Conservation (phyloP, 2,797 vertebrate genomes). For the Parambassis ranga region DNA sequence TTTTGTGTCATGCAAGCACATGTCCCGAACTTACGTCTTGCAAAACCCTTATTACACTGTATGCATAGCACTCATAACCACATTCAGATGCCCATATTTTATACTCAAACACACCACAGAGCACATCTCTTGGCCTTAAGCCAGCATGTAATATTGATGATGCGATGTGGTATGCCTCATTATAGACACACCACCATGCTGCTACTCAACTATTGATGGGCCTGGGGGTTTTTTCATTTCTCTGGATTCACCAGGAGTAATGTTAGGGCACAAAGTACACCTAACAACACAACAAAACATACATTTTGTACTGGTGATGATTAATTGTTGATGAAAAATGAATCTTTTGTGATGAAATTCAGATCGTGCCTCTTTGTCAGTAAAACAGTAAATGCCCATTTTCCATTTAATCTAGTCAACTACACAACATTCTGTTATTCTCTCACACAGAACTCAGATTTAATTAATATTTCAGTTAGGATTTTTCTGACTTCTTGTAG, state of each 20-base stretch:
- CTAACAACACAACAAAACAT: conserved; percentile 49
- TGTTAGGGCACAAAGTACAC: conserved; percentile 50
- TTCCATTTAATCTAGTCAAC: neutral
- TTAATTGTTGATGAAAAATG: conserved; percentile 8
- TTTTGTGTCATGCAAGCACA: neutral
- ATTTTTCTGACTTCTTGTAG: conserved; percentile 1
- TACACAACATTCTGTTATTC: neutral
- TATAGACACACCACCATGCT: conserved; percentile 75
- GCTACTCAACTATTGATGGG: conserved; percentile 83
- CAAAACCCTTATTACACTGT: conserved; percentile 44
- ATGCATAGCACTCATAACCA: conserved; percentile 32
- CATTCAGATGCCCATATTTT: conserved; percentile 37
- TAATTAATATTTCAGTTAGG: conserved; percentile 23
- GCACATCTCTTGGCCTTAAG: conserved; percentile 60
- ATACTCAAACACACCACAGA: conserved; percentile 47
- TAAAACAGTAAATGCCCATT: neutral
- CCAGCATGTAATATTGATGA: conserved; percentile 84
- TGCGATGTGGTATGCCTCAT: conserved; percentile 78
- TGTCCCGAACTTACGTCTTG: conserved; percentile 2
- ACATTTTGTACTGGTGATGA: conserved; percentile 9
- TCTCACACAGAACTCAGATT: neutral
- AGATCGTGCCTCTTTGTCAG: neutral
- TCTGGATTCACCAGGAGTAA: conserved; percentile 61
- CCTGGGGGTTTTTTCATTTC: conserved; percentile 70
- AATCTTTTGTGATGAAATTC: neutral